Evolutionary conservation across 2,888 invertebrate genomes (phyloP), one percentile per base, ranked within the genome.

Genomic region (Physocephala rufipes): DNA sequence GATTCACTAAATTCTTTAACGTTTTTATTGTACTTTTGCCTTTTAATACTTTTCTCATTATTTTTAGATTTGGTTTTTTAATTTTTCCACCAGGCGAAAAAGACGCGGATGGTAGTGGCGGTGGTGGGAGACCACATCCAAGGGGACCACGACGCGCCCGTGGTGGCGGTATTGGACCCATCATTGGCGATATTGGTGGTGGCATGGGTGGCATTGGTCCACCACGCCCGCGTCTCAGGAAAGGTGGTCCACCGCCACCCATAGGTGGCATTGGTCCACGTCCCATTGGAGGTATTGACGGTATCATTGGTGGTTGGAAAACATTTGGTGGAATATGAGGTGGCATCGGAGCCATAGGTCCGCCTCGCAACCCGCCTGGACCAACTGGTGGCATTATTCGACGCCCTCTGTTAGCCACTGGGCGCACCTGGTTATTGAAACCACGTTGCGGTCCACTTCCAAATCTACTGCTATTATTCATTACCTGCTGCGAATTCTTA

Each of bases 1-100:
- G 86, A 77, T 84, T 86, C 2, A 83, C 79, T n/a, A 85, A 79
- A 74, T 84, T 84, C 67, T 82, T 85, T 0, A 85, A 76, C 16
- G 85, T 85, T 70, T 84, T 85, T 43, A 84, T 84, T 15, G 80
- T 80, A 72, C 80, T 82, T 71, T 84, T 85, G 24, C 81, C 80
- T 53, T 81, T 82, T 43, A 78, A 74, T 15, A 74, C 79, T 72
- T 79, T 81, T 55, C 79, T 81, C 5, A 82, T 73, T 7, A 82
- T 78, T 58, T 82, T 81, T 0, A 79, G 76, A 53, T 81, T 80
- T n/a, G 80, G 81, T 73, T 84, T 83, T 65, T 80, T 80, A 4
- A 84, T 77, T 65, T 84, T 82, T 16, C 83, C 81, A 74, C 78
- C 74, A 1, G 65, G 61, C 26, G 73, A 67, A 19, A 79, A 76